These are phyloP conservation scores for Ptychochromis oligacanthus DNA, from an alignment of 2,113 vertebrate species.

Conservation along the genomic window DNA sequence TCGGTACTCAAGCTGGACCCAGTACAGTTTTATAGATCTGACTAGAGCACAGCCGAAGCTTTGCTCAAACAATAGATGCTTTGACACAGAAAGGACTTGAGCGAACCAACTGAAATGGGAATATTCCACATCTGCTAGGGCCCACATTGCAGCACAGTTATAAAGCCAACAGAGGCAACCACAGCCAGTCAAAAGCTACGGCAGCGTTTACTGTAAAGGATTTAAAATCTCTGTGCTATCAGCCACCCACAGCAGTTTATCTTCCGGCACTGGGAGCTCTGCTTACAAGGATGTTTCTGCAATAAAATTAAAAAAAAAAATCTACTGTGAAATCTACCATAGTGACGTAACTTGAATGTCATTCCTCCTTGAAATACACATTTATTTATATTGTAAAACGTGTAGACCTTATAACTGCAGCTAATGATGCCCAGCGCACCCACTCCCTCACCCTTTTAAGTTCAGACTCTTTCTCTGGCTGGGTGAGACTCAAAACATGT, in stretches of 20 bases:
- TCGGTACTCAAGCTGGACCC: slow-evolving; percentile 3
- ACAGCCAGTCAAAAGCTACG: slow-evolving; percentile 24
- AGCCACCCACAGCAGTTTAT: slow-evolving; percentile 47
- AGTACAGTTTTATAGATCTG: neutral
- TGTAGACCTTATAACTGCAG: neutral
- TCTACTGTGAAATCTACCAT: slow-evolving; percentile 18
- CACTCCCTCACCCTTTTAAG: neutral
- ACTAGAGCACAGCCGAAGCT: slow-evolving; percentile 29
- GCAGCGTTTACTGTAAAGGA: slow-evolving; percentile 22
- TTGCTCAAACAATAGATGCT: slow-evolving; percentile 53
- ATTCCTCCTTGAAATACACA: neutral
- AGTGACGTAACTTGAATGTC: slow-evolving; percentile 9
- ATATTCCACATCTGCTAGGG: slow-evolving; percentile 46
- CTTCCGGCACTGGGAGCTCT: slow-evolving; percentile 14
- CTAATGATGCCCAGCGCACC: neutral
- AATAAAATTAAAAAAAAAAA: neutral
- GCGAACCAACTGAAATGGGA: slow-evolving; percentile 36
- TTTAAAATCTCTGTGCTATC: slow-evolving; percentile 48
- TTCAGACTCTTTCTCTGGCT: neutral
- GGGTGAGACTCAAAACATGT: slow-evolving; percentile 45
- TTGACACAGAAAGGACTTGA: slow-evolving; percentile 52
- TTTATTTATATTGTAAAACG: neutral
- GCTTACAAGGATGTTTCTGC: slow-evolving; percentile 12
- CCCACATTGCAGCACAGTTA: slow-evolving; percentile 45
- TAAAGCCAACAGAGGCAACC: slow-evolving; percentile 29